These are phyloP conservation scores for Caenorhabditis sp. DNA, from an alignment of 2,888 invertebrate genomes.

Conservation along the genomic window DNA sequence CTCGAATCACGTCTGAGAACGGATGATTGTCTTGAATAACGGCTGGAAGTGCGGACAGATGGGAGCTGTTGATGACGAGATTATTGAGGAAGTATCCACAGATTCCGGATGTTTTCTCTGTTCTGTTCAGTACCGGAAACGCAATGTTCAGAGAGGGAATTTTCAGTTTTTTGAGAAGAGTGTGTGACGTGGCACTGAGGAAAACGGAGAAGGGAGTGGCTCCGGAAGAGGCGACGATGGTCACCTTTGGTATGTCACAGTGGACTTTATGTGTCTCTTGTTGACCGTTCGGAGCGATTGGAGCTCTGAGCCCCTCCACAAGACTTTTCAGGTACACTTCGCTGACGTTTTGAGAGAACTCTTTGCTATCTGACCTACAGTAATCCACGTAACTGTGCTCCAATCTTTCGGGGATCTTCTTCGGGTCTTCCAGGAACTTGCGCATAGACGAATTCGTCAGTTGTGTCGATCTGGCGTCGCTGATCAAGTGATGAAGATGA, in stretches of 20 bases:
- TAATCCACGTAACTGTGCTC: constrained; percentile 26
- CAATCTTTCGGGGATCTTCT: not conserved
- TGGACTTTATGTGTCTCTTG: too few species aligned
- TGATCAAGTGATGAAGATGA: constrained; percentile 64
- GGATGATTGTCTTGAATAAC: constrained; percentile 23
- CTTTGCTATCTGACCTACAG: constrained; percentile 9
- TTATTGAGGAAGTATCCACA: constrained; percentile 73
- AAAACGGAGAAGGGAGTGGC: constrained; percentile 49
- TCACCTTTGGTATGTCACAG: too few species aligned
- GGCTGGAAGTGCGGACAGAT: constrained; percentile 2
- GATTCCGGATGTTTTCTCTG: constrained; percentile 38
- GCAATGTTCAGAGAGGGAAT: constrained; percentile 53
- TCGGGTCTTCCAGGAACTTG: constrained; percentile 8
- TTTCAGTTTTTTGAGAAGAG: not conserved
- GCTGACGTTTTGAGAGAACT: not conserved
- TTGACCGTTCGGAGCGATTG: too few species aligned
- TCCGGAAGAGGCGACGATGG: not conserved
- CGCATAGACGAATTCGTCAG: constrained; percentile 43
- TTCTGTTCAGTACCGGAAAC: constrained; percentile 62
- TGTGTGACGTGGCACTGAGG: constrained; percentile 4
- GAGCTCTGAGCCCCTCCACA: not conserved
- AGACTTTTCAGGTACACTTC: constrained; percentile 25
- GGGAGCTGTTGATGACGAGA: constrained; percentile 49
- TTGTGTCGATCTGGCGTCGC: constrained; percentile 63
- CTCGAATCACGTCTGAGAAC: constrained; percentile 24